A percentile compares a stretch with the other conserved stretches of the same genome.
Evolutionary conservation across 2,797 vertebrate genomes (phyloP).

Genomic region (Poecilia velifera): DNA sequence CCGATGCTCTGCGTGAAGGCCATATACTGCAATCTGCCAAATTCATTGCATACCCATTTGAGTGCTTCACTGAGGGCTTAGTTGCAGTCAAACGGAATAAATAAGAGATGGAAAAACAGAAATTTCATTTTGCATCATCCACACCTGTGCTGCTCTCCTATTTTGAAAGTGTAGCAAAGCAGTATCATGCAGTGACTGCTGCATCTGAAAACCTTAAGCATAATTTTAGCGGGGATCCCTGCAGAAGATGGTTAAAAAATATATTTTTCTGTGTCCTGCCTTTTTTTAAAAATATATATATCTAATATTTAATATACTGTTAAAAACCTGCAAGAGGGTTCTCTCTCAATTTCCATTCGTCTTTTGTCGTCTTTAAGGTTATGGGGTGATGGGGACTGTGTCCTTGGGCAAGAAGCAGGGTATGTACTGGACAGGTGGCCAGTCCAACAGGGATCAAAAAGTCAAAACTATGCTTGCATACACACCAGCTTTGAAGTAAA

Average conservation of each 20-base stretch:
- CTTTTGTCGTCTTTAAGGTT: neutral
- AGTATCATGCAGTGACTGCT: neutral
- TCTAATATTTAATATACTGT: neutral
- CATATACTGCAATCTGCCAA: neutral
- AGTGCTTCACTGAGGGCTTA: neutral
- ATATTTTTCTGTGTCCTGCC: neutral
- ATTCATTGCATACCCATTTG: neutral
- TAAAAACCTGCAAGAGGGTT: neutral
- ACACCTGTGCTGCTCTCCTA: neutral
- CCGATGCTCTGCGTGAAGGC: neutral
- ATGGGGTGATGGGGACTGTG: neutral
- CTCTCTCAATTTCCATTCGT: neutral
- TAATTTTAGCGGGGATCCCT: neutral
- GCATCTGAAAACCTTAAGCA: neutral
- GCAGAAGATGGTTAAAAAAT: neutral
- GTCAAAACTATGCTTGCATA: neutral
- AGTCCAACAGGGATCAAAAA: neutral
- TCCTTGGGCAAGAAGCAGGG: neutral
- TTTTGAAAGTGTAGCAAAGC: neutral
- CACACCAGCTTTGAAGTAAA: neutral
- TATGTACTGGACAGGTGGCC: neutral
- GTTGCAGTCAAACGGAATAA: neutral
- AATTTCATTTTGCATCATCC: neutral
- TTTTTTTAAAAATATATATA: neutral
- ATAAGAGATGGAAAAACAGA: neutral